Conservation (phyloP, 1,140 invertebrate species). For the Lerema accius region DNA sequence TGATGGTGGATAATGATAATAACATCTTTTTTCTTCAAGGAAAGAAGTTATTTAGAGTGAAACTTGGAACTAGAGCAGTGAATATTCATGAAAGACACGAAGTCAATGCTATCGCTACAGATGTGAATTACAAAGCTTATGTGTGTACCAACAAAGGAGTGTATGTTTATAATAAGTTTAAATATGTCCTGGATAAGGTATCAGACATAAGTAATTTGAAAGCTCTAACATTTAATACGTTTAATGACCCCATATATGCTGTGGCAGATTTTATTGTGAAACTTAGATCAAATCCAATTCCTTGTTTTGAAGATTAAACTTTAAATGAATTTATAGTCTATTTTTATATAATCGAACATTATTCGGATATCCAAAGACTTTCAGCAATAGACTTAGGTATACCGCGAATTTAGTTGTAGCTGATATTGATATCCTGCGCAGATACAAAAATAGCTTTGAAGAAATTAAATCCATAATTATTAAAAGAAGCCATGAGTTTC, state of each 20-base stretch:
- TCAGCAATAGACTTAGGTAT: no score
- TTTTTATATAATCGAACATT: no score
- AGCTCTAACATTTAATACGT: constrained; percentile 56
- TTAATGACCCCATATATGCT: constrained; percentile 60
- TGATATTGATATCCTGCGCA: no score
- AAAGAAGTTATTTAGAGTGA: constrained; percentile 58
- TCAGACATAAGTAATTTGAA: constrained; percentile 54
- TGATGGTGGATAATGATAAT: constrained; percentile 65
- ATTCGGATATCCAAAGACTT: no score
- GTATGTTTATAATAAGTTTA: constrained; percentile 69
- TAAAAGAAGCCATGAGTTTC: constrained; percentile 42
- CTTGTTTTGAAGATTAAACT: constrained; percentile 56
- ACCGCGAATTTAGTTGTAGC: no score
- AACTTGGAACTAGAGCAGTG: constrained; percentile 58
- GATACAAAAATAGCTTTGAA: constrained; percentile 24
- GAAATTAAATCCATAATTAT: no score
- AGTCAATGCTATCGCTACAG: constrained; percentile 50
- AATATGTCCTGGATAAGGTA: constrained; percentile 65
- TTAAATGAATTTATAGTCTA: no score
- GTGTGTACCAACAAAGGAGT: constrained; percentile 57
- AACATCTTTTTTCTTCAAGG: constrained; percentile 63
- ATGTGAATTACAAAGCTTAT: constrained; percentile 55
- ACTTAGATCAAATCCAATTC: constrained; percentile 47
- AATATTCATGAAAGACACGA: constrained; percentile 55
- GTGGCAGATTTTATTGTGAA: constrained; percentile 62